Percentiles rank a stretch among this genome's conserved stretches.
These are phyloP conservation scores for Antechinus stuartii DNA, from an alignment of 2,113 vertebrate species.

Conservation along the genomic window DNA sequence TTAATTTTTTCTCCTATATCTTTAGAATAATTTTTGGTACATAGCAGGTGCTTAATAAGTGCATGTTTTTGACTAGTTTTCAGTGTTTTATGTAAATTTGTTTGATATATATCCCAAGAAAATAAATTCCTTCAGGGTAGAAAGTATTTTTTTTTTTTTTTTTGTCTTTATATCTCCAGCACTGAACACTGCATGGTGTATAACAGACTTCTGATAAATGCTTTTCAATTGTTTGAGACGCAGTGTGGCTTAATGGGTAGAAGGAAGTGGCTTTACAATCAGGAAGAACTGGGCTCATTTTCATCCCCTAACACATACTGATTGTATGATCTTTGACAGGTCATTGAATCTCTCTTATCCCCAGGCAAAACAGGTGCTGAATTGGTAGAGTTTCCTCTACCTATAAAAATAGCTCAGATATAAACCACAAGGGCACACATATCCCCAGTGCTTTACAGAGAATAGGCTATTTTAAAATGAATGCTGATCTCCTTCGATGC, in stretches of 20 bases:
- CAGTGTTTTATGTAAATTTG: background rate
- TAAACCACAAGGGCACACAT: background rate
- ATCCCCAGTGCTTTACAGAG: background rate
- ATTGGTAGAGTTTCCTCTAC: background rate
- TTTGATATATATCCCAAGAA: background rate
- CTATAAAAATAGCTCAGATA: background rate
- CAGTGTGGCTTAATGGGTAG: background rate
- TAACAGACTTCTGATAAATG: background rate
- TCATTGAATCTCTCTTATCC: background rate
- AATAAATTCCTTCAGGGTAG: background rate
- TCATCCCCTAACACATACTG: background rate
- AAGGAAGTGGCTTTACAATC: background rate
- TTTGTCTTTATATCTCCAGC: background rate
- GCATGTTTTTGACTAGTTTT: background rate
- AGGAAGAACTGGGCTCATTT: background rate
- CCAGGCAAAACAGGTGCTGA: background rate
- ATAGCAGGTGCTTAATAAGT: background rate
- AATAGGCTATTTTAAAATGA: background rate
- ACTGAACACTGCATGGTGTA: background rate
- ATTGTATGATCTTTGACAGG: background rate
- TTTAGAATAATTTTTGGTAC: background rate
- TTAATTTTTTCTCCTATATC: background rate
- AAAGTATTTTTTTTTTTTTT: background rate
- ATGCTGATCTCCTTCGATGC: conserved; percentile 34
- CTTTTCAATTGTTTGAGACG: background rate